These are phyloP conservation scores for Acanthornis magna DNA, from an alignment of 2,797 vertebrate species.

Conservation along the genomic window DNA sequence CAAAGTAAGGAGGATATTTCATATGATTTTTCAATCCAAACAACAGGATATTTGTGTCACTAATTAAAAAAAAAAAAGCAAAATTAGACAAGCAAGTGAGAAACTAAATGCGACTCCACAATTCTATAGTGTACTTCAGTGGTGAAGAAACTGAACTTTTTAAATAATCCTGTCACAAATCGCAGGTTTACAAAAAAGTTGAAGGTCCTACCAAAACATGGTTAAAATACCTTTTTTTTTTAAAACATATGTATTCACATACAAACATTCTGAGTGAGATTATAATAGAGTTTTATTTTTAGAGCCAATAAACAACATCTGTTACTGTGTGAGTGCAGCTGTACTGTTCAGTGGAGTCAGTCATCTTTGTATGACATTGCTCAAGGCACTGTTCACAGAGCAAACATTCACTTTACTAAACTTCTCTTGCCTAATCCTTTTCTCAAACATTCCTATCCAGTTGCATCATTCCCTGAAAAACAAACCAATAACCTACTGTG, in stretches of 20 bases:
- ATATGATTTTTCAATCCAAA: neutral
- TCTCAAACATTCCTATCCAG: neutral
- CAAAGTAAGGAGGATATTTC: neutral
- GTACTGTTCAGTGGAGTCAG: neutral
- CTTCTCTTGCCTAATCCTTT: neutral
- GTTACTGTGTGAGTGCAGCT: neutral
- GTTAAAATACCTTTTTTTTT: neutral
- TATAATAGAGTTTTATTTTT: neutral
- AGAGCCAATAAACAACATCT: neutral
- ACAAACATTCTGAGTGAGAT: neutral
- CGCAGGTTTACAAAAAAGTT: neutral
- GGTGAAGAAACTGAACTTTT: neutral
- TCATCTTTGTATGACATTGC: neutral
- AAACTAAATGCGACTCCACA: neutral
- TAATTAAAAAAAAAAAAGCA: neutral
- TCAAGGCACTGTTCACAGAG: neutral
- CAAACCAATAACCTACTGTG: neutral
- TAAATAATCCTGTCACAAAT: neutral
- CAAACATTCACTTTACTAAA: neutral
- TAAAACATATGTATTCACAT: neutral
- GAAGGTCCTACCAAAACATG: neutral
- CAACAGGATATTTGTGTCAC: neutral
- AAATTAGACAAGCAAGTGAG: neutral
- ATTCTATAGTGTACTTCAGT: neutral
- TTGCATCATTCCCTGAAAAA: neutral